A percentile compares a stretch with the other conserved stretches of the same genome.
Conservation (phyloP, 2,797 vertebrate species). For the Ataeniobius toweri region DNA sequence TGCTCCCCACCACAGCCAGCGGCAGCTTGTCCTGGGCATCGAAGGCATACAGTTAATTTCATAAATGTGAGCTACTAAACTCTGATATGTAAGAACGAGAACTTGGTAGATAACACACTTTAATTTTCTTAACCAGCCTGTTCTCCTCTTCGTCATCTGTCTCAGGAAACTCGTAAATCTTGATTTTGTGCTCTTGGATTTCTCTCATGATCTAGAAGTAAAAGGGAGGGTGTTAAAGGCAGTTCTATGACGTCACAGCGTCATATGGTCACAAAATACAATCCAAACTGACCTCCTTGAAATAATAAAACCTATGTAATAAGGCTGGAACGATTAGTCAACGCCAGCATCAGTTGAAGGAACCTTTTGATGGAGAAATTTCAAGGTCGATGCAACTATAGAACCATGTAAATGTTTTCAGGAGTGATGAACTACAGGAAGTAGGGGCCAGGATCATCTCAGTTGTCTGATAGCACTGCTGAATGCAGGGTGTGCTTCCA, state of each 20-base stretch:
- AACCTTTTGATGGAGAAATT: too few relatives aligned
- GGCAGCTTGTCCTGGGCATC: conserved; percentile 92
- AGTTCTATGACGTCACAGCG: too few relatives aligned
- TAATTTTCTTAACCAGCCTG: conserved; percentile 96
- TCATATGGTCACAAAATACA: neutral
- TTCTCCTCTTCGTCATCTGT: conserved; percentile 98
- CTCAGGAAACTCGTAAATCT: conserved; percentile 99
- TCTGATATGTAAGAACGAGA: neutral
- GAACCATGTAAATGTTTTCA: too few relatives aligned
- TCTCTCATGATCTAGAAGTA: conserved; percentile 92
- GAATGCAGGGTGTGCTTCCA: too few relatives aligned
- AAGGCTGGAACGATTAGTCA: too few relatives aligned
- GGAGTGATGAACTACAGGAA: too few relatives aligned
- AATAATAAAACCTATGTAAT: too few relatives aligned
- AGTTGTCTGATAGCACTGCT: too few relatives aligned
- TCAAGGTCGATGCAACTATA: too few relatives aligned
- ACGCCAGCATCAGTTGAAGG: too few relatives aligned
- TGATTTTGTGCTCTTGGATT: conserved; percentile 99
- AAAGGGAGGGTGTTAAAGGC: neutral
- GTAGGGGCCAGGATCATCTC: too few relatives aligned
- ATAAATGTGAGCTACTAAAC: neutral
- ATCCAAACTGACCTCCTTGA: neutral
- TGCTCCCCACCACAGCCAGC: conserved; percentile 97
- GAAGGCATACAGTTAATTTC: neutral
- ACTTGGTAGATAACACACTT: conserved; percentile 74